Percentiles rank a stretch among this genome's conserved stretches.
Evolutionary conservation across 2,888 invertebrate genomes (phyloP).

Genomic region (Coelopa pilipes): DNA sequence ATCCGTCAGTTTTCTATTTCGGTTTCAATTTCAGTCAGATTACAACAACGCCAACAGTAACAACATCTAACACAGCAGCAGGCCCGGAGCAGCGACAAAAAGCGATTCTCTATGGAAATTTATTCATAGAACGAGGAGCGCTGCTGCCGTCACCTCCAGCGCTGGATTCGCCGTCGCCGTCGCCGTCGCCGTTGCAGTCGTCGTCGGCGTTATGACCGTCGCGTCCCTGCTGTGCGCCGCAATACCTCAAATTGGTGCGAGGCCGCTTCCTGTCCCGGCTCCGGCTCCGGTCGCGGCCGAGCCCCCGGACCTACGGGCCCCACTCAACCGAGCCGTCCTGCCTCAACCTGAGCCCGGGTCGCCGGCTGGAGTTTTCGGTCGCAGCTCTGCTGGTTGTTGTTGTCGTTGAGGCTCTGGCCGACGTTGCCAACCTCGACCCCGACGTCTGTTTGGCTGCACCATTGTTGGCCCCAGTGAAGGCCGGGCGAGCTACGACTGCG

Average conservation of each 20-base stretch:
- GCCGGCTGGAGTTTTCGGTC: slow-evolving; percentile 9
- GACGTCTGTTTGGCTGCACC: too few species aligned
- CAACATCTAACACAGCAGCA: slow-evolving; percentile 21
- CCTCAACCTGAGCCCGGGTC: slow-evolving; percentile 6
- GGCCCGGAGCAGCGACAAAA: slow-evolving; percentile 9
- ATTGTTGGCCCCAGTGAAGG: too few species aligned
- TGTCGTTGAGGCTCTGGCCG: too few species aligned
- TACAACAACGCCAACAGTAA: slow-evolving; percentile 8
- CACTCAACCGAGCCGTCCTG: background rate
- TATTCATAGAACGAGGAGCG: slow-evolving; percentile 64
- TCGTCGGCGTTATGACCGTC: too few species aligned
- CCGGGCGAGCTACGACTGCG: too few species aligned
- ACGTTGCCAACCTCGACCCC: too few species aligned
- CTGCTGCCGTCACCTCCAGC: slow-evolving; percentile 8
- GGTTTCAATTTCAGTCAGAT: slow-evolving; percentile 34
- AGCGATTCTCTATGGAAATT: slow-evolving; percentile 61
- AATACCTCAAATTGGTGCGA: slow-evolving; percentile 31
- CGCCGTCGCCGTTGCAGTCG: slow-evolving; percentile 1
- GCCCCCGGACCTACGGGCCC: too few species aligned
- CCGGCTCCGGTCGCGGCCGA: slow-evolving; percentile 10
- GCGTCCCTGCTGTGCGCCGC: too few species aligned
- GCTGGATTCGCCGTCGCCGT: slow-evolving; percentile 6
- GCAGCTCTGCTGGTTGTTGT: background rate
- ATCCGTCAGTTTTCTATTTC: slow-evolving; percentile 35
- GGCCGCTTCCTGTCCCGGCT: slow-evolving; percentile 11